A percentile compares a stretch with the other conserved stretches of the same genome.
These are phyloP conservation scores for Vombatus ursinus DNA, from an alignment of 2,113 vertebrate species.

Conservation along the genomic window DNA sequence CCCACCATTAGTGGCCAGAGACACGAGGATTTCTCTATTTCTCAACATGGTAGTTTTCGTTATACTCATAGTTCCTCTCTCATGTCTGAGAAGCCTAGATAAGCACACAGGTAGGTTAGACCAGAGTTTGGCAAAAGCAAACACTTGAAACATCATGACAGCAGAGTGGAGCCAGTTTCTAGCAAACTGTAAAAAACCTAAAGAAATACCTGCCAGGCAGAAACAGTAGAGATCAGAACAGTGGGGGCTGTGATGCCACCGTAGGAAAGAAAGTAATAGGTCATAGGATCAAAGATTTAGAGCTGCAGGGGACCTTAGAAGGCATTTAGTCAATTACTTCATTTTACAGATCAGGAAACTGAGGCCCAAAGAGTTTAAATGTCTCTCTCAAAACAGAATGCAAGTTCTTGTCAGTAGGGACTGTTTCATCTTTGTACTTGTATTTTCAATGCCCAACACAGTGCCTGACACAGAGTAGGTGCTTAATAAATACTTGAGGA, in stretches of 20 bases:
- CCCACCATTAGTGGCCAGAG: background rate
- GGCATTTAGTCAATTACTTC: background rate
- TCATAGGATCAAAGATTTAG: background rate
- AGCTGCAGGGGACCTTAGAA: background rate
- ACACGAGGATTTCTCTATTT: background rate
- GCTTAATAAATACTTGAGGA: background rate
- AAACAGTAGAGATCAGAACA: background rate
- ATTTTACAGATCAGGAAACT: background rate
- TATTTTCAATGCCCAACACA: background rate
- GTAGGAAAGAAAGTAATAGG: background rate
- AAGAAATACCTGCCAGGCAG: background rate
- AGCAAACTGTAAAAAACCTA: background rate
- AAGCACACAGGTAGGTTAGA: background rate
- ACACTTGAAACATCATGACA: background rate
- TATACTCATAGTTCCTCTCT: background rate
- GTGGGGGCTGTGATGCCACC: accelerated
- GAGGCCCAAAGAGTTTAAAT: background rate
- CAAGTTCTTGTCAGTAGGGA: background rate
- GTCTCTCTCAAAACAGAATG: background rate
- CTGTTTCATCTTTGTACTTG: background rate
- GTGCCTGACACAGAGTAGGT: background rate
- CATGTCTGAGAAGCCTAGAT: background rate
- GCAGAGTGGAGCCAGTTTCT: background rate
- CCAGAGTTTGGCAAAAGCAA: background rate
- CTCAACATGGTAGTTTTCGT: background rate